Conservation (phyloP, 2,113 vertebrate species). For the Melospiza georgiana region DNA sequence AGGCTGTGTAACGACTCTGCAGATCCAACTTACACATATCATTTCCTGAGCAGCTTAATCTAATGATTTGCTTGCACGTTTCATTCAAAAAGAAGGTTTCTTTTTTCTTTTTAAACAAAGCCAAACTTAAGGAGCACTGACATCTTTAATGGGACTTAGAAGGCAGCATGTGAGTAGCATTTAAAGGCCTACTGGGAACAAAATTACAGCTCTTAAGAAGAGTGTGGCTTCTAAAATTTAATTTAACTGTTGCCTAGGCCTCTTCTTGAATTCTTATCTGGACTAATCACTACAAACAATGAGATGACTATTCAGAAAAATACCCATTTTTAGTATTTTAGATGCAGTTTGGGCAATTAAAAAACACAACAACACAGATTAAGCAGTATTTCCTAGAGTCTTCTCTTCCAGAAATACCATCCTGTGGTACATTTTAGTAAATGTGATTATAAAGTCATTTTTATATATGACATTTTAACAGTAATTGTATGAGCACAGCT, state of each 20-base stretch:
- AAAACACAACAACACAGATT: neutral
- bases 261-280: neutral
- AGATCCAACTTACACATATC: neutral
- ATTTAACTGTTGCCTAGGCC: constrained; percentile 4
- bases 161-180: neutral
- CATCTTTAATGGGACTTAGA: constrained; percentile 3
- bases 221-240: constrained; percentile 26
- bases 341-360: neutral
- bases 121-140: constrained; percentile 5
- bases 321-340: neutral
- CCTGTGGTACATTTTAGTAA: neutral
- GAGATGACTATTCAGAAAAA: neutral
- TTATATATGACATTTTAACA: neutral
- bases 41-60: neutral
- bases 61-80: neutral
- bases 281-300: neutral
- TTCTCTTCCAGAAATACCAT: neutral
- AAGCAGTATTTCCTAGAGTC: neutral
- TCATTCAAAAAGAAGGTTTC: neutral
- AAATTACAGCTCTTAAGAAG: constrained; percentile 4
- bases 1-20: neutral
- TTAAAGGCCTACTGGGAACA: constrained; percentile 37
- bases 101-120: constrained; percentile 42
- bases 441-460: neutral
- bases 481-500: neutral